phyloP scores from a whole-genome alignment of 2,888 invertebrate genomes.

The Drosophila paucipuncta region DNA sequence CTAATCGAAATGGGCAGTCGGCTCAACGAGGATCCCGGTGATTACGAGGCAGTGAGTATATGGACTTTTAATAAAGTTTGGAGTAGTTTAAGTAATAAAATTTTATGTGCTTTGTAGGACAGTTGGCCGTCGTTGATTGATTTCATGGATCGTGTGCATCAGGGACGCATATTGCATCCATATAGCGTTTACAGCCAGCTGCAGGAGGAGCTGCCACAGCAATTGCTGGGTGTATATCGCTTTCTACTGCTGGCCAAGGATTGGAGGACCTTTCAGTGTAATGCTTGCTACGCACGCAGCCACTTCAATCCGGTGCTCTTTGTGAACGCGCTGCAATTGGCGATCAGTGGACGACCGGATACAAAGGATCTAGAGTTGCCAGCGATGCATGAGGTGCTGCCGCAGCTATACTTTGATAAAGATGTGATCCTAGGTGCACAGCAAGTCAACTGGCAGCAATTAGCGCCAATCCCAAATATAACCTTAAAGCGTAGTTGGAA shows the following conservation, averaged over 20 bases:
- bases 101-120: slow-evolving; percentile 32
- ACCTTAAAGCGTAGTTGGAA: slow-evolving; percentile 47
- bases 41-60: slow-evolving; percentile 57
- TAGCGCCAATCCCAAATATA: slow-evolving; percentile 33
- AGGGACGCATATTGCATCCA: slow-evolving; percentile 53
- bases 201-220: slow-evolving; percentile 51
- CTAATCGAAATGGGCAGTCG: slow-evolving; percentile 58
- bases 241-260: slow-evolving; percentile 86
- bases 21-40: slow-evolving; percentile 51
- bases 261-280: slow-evolving; percentile 88
- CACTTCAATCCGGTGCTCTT: slow-evolving; percentile 91
- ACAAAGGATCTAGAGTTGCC: slow-evolving; percentile 89
- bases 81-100: not conserved
- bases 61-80: rapidly evolving
- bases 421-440: slow-evolving; percentile 60
- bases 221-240: slow-evolving; percentile 64
- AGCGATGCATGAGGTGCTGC: slow-evolving; percentile 91
- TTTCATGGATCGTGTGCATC: slow-evolving; percentile 55
- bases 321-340: slow-evolving; percentile 89
- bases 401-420: slow-evolving; percentile 89
- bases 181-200: slow-evolving; percentile 56
- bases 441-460: slow-evolving; percentile 57
- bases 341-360: slow-evolving; percentile 89
- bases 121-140: slow-evolving; percentile 38
- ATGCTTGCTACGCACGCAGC: slow-evolving; percentile 88